Evolutionary conservation across 2,888 invertebrate species (phyloP).

Genomic region (Drosophila stalkeri): DNA sequence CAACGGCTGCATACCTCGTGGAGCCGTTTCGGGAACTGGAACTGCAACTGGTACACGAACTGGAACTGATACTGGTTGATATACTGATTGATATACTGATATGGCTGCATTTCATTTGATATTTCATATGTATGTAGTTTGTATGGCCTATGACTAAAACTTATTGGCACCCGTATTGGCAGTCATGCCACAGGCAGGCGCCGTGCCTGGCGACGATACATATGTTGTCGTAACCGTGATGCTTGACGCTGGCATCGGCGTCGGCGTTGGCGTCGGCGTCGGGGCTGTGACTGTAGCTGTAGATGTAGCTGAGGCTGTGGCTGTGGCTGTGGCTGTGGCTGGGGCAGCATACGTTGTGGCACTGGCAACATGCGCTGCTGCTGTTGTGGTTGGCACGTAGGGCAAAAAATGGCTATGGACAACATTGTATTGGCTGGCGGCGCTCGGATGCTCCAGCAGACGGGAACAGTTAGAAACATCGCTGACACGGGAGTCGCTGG

Average conservation of each 20-base stretch:
- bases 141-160: constrained; percentile 71
- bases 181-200: constrained; percentile 75
- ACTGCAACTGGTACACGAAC: constrained; percentile 8
- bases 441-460: constrained; percentile 82
- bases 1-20: constrained; percentile 42
- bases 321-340: constrained; percentile 35
- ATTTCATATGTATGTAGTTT: constrained; percentile 6
- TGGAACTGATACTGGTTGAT: constrained; percentile 15
- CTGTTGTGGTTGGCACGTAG: constrained; percentile 73
- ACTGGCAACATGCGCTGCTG: constrained; percentile 42
- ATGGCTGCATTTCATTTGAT: constrained; percentile 36
- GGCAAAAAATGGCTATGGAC: constrained; percentile 78
- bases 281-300: constrained; percentile 24
- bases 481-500: constrained; percentile 84
- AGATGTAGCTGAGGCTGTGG: constrained; percentile 6
- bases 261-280: constrained; percentile 26
- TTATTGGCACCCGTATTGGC: constrained; percentile 76
- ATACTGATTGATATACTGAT: constrained; percentile 54
- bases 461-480: constrained; percentile 84
- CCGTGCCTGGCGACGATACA: constrained; percentile 71
- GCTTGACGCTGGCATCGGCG: constrained; percentile 47
- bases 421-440: constrained; percentile 74
- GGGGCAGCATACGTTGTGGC: constrained; percentile 53
- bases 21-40: constrained; percentile 16
- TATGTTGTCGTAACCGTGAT: constrained; percentile 67